Evolutionary conservation across 1,140 invertebrate species (phyloP), one percentile per base, ranked within the genome.

Genomic region (Anastrepha ludens): DNA sequence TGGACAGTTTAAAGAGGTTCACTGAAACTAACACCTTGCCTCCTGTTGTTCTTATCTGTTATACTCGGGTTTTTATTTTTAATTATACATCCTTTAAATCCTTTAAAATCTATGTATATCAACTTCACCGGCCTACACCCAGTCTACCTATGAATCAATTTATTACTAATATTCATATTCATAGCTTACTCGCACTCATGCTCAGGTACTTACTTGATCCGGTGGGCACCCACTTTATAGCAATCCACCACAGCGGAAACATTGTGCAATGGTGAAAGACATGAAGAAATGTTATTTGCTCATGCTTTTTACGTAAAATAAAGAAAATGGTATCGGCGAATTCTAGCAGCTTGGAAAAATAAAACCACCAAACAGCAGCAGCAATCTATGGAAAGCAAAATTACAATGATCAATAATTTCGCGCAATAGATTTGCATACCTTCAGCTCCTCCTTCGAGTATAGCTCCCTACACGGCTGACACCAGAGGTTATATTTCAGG

Each of bases 291-390:
- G 97, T 97, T 86, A 98, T 93, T 93, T 98, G 97, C 88, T 96
- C 96, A 87, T 96, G 96, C 91, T 98, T 98, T 92, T 98, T 98
- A 59, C 97, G 95, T 55, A 98, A 91, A 87, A 98, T 98, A 90
- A 98, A 98, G 94, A 98, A 98, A 89, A 97, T 95, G 0, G 98
- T 99, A 93, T 99, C 98, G 89, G 97, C 95, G 93, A 99, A 98
- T 93, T 99, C 98, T 41, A 99, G 93, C 41, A 98, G 94, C 94
- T 99, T 99, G 47, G 98, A 98, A 91, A 98, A 96, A 93, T 98
- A 99, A 92, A 99, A 99, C 97, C 98, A 99, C 98, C 98, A 99
- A 20, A 99, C 95, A 0, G 98, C 98, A 90, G 96, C 95, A 0
- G 98, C 97, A 93, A 99, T 98, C 98, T 99, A 0, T 2, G 9